Evolutionary conservation across 2,888 invertebrate species (phyloP), one percentile per base, ranked within the genome.

Genomic region (Euspilapteryx auroguttella): DNA sequence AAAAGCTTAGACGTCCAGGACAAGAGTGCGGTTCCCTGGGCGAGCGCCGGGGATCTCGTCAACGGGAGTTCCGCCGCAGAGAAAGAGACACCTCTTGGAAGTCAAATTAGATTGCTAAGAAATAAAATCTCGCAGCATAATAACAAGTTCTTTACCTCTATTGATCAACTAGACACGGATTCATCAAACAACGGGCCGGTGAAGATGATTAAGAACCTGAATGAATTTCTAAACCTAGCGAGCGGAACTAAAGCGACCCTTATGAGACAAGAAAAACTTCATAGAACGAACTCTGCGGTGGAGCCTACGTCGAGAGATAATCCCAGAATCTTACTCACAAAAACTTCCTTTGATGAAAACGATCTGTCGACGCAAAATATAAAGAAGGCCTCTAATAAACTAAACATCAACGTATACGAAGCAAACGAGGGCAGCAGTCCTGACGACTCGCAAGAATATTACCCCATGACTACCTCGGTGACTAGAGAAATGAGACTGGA

Each of bases 381-480:
- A 30, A 24, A 40, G 4, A 62, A 50, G 39, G 49, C 54, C 15
- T 46, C 48, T 8, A 61, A 53, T 37, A 65, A 55, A 41, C 35
- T 47, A 10, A 49, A 41, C 28, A 68, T 46, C 37, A 50, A 55
- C 38, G 43, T 52, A 38, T 37, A 54, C 50, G 40, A 44, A 3
- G 68, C 73, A 8, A 69, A 79, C 37, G 81, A 82, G 32, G 81
- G 82, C 26, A 82, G 81, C 40, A 89, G 89, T 36, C 87, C 88
- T 0, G 89, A 89, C 40, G 89, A 90, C 53, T 85, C 86, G 2
- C 86, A 88, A 40, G 87, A 87, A 48, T 91, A 90, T 52, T 88
- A 87, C 48, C 90, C 91, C 2, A 87, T 93, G 85, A 89, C 89
- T 1, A 91, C 89, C 3, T 89, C 91, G 2, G 88, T 91, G 73